These are phyloP conservation scores for Trissoscelio sp. DNA, from an alignment of 2,888 invertebrate species.

Conservation along the genomic window DNA sequence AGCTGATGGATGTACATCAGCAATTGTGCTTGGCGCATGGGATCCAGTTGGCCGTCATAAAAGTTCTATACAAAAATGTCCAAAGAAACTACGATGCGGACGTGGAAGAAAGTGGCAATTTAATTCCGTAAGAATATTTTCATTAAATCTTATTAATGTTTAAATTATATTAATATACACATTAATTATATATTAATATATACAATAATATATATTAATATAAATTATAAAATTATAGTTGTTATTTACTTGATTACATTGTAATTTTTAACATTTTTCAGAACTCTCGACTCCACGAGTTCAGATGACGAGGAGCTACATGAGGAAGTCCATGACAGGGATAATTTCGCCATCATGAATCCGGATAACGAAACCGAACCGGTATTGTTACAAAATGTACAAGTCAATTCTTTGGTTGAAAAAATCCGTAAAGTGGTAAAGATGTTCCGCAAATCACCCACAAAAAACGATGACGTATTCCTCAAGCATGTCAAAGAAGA, in stretches of 20 bases:
- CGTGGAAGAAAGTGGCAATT: conserved; percentile 1
- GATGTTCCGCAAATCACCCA: conserved; percentile 66
- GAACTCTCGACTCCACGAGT: conserved; percentile 11
- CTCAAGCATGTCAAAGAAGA: conserved; percentile 68
- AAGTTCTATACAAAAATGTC: conserved; percentile 29
- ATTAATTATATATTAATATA: too few species aligned
- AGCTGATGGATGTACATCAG: conserved; percentile 45
- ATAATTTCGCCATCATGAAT: conserved; percentile 6
- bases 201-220: too few species aligned
- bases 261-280: conserved; percentile 6
- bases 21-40: conserved; percentile 72
- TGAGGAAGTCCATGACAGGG: conserved; percentile 7
- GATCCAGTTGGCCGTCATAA: conserved; percentile 42
- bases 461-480: conserved; percentile 65
- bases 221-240: too few species aligned
- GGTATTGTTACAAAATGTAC: background rate
- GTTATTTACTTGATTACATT: conserved; percentile 14
- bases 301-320: conserved; percentile 8
- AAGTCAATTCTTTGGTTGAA: conserved; percentile 40
- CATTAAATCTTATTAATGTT: too few species aligned
- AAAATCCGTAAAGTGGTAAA: conserved; percentile 60
- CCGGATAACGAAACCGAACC: conserved; percentile 12
- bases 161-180: too few species aligned
- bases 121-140: conserved; percentile 7
- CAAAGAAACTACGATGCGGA: conserved; percentile 1